Base-by-base conservation (phyloP, 2,888 invertebrate genomes). In the Drosophila prostipennis region DNA sequence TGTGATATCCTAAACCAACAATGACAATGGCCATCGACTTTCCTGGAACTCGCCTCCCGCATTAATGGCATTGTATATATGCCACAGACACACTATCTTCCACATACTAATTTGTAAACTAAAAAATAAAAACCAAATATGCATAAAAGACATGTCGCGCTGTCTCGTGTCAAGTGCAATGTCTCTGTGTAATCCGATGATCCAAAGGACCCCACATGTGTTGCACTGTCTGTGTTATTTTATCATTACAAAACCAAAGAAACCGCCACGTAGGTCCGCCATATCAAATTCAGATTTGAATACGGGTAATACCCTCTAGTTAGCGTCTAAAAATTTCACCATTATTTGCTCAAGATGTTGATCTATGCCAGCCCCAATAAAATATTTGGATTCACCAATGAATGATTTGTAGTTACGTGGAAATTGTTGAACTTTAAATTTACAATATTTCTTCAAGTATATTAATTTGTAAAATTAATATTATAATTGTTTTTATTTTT, bases 21-120 rank as follows among this genome's bases (percentile, higher is more conserved):
- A 70, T 73, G 54, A 60, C 39, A 51, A 54, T 26, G 48, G 37
- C 39, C 37, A 13, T 29, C 26, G 37, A 10, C 42, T 53, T 82
- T 82, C 84, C 67, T 23, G 57, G 82, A 82, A 82, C 37, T 45
- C 42, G 70, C 54, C 77, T 75, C 80, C 81, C 80, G 80, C 80
- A 80, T 79, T 11, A 11, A 34, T 11, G 11, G 11, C 5, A 11
- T 11, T 11, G 34, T 11, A 34, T 34, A 51, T 76, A 51, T 76
- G 58, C 58, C 29, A 7, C 26, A 26, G 64, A 19, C 36, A 48
- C 14, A 40, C 53, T 53, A 77, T 73, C 70, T 19, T 19, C 43
- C 83, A 71, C 80, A 74, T 80, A 76, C 81, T 80, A 85, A 85
- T 80, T 85, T 85, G 86, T 83, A 80, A 80, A 83, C 85, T 76